These are phyloP conservation scores for Porites evermanni DNA, from an alignment of 92 coral and sea anemone genomes.

Conservation along the genomic window DNA sequence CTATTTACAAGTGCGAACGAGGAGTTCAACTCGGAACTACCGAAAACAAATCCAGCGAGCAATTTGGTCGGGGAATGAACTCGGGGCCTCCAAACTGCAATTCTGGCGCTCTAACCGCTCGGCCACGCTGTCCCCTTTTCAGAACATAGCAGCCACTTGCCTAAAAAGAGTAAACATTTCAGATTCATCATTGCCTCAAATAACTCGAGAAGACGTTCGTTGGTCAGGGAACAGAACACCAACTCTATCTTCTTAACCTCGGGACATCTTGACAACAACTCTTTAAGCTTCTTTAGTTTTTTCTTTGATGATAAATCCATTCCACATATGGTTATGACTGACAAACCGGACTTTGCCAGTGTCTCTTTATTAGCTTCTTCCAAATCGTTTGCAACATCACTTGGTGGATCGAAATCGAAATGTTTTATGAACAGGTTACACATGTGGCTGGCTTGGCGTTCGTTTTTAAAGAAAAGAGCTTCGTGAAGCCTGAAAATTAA, in stretches of 20 bases:
- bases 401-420: slow-evolving; percentile 38
- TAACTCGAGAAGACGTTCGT: slow-evolving; percentile 1
- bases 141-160: not conserved
- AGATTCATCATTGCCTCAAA: slow-evolving; percentile 33
- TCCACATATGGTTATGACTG: slow-evolving; percentile 37
- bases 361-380: slow-evolving; percentile 22
- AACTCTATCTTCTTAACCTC: slow-evolving; percentile 43
- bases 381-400: slow-evolving; percentile 11
- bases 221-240: slow-evolving; percentile 35
- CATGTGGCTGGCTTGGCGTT: slow-evolving; percentile 33
- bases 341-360: slow-evolving; percentile 13
- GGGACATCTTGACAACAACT: slow-evolving; percentile 42
- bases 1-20: too few species aligned
- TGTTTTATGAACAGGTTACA: slow-evolving; percentile 47
- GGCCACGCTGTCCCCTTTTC: too few species aligned
- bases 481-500: slow-evolving; percentile 45
- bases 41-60: too few species aligned
- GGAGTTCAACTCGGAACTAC: too few species aligned
- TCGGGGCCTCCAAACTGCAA: too few species aligned
- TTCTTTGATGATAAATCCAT: slow-evolving; percentile 21
- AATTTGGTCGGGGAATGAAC: too few species aligned
- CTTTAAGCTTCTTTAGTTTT: slow-evolving; percentile 21
- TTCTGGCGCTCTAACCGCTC: too few species aligned
- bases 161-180: slow-evolving; percentile 19
- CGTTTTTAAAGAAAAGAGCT: slow-evolving; percentile 37